phyloP scores from a whole-genome alignment of 2,113 vertebrate species.

The Nibea albiflora region DNA sequence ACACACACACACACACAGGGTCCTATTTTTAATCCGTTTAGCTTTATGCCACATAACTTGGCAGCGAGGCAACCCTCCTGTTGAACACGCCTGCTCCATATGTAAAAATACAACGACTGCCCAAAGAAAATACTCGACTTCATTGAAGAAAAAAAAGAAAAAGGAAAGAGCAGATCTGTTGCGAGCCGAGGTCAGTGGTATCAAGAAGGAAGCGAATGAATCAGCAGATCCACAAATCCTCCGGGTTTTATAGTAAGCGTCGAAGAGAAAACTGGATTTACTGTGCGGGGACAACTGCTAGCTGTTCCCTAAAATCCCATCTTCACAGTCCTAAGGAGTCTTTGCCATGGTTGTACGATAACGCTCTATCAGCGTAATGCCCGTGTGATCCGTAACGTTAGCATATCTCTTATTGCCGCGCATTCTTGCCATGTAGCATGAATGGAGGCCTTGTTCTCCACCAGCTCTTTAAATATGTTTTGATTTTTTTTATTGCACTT shows the following conservation, averaged over 20 bases:
- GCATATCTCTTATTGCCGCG: constrained; percentile 14
- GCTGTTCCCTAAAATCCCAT: constrained; percentile 10
- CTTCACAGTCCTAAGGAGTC: neutral
- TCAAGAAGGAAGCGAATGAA: constrained; percentile 50
- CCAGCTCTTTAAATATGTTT: constrained; percentile 47
- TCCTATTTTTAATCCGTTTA: constrained; percentile 84
- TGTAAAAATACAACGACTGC: constrained; percentile 80
- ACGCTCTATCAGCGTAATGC: constrained; percentile 2
- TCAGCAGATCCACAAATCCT: constrained; percentile 50
- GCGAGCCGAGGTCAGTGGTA: constrained; percentile 63
- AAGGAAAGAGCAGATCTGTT: constrained; percentile 31
- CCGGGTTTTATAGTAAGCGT: constrained; percentile 37
- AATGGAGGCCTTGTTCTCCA: constrained; percentile 54
- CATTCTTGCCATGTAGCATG: constrained; percentile 25
- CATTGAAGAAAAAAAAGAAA: constrained; percentile 26
- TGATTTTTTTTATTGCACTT: constrained; percentile 52
- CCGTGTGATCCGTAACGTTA: constrained; percentile 27
- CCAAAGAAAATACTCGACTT: constrained; percentile 80
- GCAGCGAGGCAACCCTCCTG: constrained; percentile 72
- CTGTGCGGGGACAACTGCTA: constrained; percentile 12
- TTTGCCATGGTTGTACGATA: neutral
- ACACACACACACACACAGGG: constrained; percentile 36
- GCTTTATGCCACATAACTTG: constrained; percentile 83
- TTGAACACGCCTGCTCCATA: constrained; percentile 77
- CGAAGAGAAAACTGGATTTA: constrained; percentile 31